Evolutionary conservation across 2,797 vertebrate species (phyloP).

Genomic region (Distichodus sexfasciatus): DNA sequence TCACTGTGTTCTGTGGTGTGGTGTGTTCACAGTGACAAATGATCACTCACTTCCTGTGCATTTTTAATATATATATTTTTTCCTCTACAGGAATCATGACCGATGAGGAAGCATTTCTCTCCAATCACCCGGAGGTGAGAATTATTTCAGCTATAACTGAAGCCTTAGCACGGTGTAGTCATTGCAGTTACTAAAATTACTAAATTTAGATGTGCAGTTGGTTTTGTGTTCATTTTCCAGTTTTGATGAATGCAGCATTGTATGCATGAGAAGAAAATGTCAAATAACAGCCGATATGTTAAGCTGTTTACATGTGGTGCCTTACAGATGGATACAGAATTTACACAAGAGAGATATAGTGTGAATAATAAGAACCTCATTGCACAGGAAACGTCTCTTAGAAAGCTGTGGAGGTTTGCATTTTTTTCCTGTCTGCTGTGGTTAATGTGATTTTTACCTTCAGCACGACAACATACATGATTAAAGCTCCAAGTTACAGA

Average conservation of each 20-base stretch:
- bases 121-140: conserved; percentile 36
- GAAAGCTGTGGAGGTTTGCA: conserved; percentile 37
- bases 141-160: not conserved
- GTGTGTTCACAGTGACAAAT: not conserved
- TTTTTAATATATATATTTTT: conserved; percentile 16
- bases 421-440: conserved; percentile 35
- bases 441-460: conserved; percentile 8
- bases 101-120: conserved; percentile 50
- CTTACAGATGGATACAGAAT: no score
- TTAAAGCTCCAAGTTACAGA: not conserved
- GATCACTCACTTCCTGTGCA: not conserved
- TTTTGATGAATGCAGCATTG: no score
- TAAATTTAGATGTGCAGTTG: no score
- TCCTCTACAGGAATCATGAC: conserved; percentile 53
- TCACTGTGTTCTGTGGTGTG: no score
- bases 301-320: no score
- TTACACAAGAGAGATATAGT: not conserved
- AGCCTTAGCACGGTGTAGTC: not conserved
- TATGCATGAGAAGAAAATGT: no score
- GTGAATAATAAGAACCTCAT: conserved; percentile 24
- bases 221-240: no score
- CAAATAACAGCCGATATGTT: no score
- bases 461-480: not conserved
- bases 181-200: no score
- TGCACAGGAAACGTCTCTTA: conserved; percentile 45